phyloP scores from a whole-genome alignment of 2,888 invertebrate species.

The Tetragonisca angustula region DNA sequence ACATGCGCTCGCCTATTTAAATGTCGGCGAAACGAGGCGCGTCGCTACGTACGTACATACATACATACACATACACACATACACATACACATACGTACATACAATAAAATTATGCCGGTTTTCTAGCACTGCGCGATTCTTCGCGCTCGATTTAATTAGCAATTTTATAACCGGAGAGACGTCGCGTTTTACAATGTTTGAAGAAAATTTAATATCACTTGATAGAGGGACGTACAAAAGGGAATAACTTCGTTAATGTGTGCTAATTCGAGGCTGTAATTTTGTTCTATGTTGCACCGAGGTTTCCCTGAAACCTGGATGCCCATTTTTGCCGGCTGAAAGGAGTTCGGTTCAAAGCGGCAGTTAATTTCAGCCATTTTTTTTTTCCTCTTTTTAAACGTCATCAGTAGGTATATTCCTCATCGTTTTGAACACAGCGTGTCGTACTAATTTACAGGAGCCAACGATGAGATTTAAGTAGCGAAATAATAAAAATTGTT shows the following conservation, averaged over 20 bases:
- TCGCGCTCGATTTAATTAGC: background rate
- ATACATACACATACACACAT: background rate
- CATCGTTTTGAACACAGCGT: background rate
- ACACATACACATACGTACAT: background rate
- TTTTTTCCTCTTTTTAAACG: background rate
- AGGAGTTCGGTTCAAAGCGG: background rate
- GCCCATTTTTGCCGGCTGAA: background rate
- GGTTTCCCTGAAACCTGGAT: background rate
- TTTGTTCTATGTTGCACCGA: background rate
- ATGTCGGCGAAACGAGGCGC: slow-evolving; percentile 7
- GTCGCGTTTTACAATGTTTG: background rate
- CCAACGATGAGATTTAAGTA: background rate
- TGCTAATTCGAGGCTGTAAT: background rate
- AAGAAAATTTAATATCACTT: background rate
- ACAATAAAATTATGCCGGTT: background rate
- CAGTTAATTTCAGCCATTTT: background rate
- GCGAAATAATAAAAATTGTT: no score
- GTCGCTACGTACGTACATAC: background rate
- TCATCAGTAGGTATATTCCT: background rate
- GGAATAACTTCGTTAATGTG: background rate
- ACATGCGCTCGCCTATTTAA: slow-evolving; percentile 4
- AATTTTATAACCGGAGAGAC: background rate
- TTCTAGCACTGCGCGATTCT: background rate
- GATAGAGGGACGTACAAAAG: background rate
- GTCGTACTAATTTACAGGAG: background rate